Evolutionary conservation across 2,797 vertebrate genomes (phyloP), one percentile per base, ranked within the genome.

Genomic region (Rhadinocentrus ornatus): DNA sequence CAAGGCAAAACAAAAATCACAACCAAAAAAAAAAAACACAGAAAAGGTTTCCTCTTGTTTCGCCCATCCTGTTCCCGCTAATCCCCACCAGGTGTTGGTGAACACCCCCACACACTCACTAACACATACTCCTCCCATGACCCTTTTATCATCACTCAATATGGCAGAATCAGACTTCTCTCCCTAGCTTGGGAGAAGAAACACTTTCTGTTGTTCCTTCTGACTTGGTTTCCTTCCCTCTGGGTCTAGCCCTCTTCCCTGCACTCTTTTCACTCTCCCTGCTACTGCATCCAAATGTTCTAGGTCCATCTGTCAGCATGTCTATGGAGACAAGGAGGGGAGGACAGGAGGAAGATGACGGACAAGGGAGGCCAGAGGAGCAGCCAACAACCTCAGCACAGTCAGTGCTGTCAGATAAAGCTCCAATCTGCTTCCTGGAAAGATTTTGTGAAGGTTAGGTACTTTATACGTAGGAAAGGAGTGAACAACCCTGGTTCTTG

Each of bases 71-170:
- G 12, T 69, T 56, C 57, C 41, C 80, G 69, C 22, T 93, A 92
- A 92, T 91, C 91, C 92, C 78, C 75, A 82, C 87, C 88, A 92
- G 90, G 90, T 93, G 88, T 77, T 89, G 73, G 62, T 24, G 29
- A 71, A 66, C n/a, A 31, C 72, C 66, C 44, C 52, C 44, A 50
- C 32, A 4, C 61, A 18, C 16, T 64, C 56, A 13, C 52, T n/a
- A 7, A 24, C n/a, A 20, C 29, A 24, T 60, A 50, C 9, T 26
- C 55, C 29, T 15, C 56, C 44, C 20, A 34, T 53, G 32, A 59
- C 56, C 41, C 6, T 39, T 64, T 77, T 41, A 60, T 79, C 56
- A 34, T 66, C 46, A n/a, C 71, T 46, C 41, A 39, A 4, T 73
- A 69, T 32, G 56, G 60, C 11, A 1, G 69, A 76, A 66, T 78